Evolutionary conservation across 2,888 invertebrate genomes (phyloP), one percentile per base, ranked within the genome.

Genomic region (Notodonta ziczac): DNA sequence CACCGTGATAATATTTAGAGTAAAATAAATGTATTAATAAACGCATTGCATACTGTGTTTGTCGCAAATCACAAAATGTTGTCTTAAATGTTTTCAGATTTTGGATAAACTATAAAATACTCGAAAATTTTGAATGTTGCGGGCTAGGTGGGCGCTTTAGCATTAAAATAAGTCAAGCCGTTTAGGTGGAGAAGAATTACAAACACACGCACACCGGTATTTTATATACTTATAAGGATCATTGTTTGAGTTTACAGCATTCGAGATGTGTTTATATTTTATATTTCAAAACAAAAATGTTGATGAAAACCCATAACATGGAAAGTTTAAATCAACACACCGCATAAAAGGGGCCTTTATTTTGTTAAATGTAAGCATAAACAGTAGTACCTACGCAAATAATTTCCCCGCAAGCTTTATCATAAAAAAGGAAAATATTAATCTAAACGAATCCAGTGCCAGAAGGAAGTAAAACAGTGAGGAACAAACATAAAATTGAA

Each of bases 401-500:
- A 70, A 69, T 62, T 67, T 60, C 57, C 24, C 66, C 67, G 58
- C 62, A 62, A 72, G 59, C 62, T 65, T 67, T 62, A 56, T 64
- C 54, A 54, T 58, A 70, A 72, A 70, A 66, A 64, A 58, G 61
- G 59, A 65, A 77, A 76, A 70, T 70, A 77, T 73, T 57, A 70
- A 72, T 71, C 60, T 63, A 67, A 78, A 79, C 70, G 64, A 69
- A 75, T 67, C 58, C 61, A 61, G 64, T 72, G 61, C 57, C 51
- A 59, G 59, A 72, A 58, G 61, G 59, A 73, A 76, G 62, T 62
- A 71, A 73, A 74, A 72, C 70, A 66, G 68, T 63, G 65, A 61
- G 60, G 62, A 66, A 72, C 76, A 73, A 73, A 80, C 75, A 76
- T 81, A 77, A 83, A 84, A 84, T 82, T 78, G 80, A 84, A 84